Evolutionary conservation across 2,113 vertebrate genomes (phyloP), one percentile per base, ranked within the genome.

Genomic region (Carassius gibelio): DNA sequence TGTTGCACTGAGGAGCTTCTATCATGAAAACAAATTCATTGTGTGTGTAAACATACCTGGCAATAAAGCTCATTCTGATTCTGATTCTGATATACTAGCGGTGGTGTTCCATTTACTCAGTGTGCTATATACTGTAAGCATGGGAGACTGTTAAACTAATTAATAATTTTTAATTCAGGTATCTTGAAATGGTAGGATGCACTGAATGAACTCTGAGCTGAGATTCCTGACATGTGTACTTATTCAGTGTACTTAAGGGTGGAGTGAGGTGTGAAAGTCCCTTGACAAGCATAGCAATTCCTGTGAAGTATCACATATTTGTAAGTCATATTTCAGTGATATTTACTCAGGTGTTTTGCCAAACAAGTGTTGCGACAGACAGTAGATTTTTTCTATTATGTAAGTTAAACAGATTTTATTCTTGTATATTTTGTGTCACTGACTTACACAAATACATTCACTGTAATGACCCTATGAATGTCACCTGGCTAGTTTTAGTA

Each of bases 391-490:
- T 15, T 8, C 55, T 26, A 62, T 61, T 42, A 61, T 14, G 10
- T 4, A 23, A 19, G 55, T 62, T 48, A 45, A 80, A 45, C 38
- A 23, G 38, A 23, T 74, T 74, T 74, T 48, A 48, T 42, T 74
- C 38, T 45, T 45, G 8, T 45, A 45, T 0, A 23, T 42, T 45
- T n/a, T 42, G 10, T 48, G 4, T 72, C 34, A 45, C 2, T 45
- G 21, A 80, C 2, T 38, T 75, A 8, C 38, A 10, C 59, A 45
- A 34, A 30, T 4, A 34, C 17, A 2, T 9, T 50, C 10, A 76
- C 26, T 17, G 61, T 34, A 75, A 84, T 4, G 34, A 62, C 62
- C 59, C 64, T 4, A 71, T 71, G 75, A 85, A 85, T 85, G 84
- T 57, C 52, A 72, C 52, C 36, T 1, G 8, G n/a, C 48, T n/a